Base-by-base conservation (phyloP, 2,888 invertebrate genomes). In the Drosophila ustulata region DNA sequence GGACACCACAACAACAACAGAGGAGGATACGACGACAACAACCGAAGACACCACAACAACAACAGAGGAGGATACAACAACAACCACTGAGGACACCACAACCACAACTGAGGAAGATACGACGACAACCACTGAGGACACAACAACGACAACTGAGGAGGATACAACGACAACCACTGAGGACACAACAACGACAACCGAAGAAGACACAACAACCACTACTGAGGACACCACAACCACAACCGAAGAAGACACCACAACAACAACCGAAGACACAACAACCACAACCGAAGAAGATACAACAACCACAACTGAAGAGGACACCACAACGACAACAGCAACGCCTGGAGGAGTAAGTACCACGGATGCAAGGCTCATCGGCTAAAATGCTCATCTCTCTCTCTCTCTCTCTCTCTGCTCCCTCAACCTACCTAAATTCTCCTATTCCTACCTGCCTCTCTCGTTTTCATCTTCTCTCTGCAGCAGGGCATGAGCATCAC, bases 341-440 rank as follows among this genome's bases (percentile, higher is more conserved):
- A 1, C 51, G 2, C 25, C 61, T 4, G 28, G 34, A 1, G 39
- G 11, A 1, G 32, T 41, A 2, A 23, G 45, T 4, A 55, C 55
- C 3, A 51, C 63, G 37, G n/a, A 37, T 37, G 11, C 11, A 11
- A 37, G 37, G 37, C 37, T 37, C 37, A 37, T 37, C n/a, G 37
- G 37, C 5, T 37, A n/a, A 37, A 7, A 7, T 30, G 30, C 37
- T 37, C 34, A 34, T 11, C 37, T 37, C n/a, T 37, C n/a, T 37
- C n/a, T 37, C 4, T 32, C 11, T 11, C 32, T 32, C 3, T 32
- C 9, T 32, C 32, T 3, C 9, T 8, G 7, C 8, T 32, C 9
- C 8, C 32, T 32, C 32, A 8, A 3, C 3, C 9, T 18, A 9
- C 32, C 8, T n/a, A n/a, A n/a, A n/a, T 8, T 32, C 32, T 32